phyloP scores from a whole-genome alignment of 2,797 vertebrate genomes.

The Esox masquinongy region DNA sequence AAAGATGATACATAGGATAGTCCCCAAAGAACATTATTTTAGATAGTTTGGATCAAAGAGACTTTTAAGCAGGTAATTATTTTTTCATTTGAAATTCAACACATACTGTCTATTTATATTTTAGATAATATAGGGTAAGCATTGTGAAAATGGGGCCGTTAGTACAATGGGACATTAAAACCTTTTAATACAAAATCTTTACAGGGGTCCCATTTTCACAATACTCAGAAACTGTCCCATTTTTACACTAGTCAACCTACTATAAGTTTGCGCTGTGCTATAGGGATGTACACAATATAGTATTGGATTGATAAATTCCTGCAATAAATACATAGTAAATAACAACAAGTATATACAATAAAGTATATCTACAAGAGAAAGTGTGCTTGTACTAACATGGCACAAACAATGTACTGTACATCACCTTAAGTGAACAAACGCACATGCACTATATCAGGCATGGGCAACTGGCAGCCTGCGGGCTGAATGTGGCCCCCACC shows the following conservation, averaged over 20 bases:
- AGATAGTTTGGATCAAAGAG: background rate
- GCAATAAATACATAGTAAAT: background rate
- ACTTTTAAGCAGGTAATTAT: background rate
- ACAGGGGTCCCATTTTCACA: too few species aligned
- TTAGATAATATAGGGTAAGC: background rate
- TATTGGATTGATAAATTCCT: background rate
- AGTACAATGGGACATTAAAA: too few species aligned
- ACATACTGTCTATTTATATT: background rate
- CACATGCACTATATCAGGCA: too few species aligned
- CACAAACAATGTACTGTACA: conserved; percentile 1
- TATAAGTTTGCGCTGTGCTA: background rate
- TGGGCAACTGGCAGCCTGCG: too few species aligned
- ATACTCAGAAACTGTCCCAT: too few species aligned
- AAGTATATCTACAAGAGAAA: background rate
- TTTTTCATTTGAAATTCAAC: background rate
- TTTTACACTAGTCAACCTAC: background rate
- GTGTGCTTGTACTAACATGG: background rate
- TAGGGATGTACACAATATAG: background rate
- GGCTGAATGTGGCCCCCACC: too few species aligned
- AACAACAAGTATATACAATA: background rate
- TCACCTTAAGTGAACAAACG: background rate
- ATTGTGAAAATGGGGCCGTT: background rate
- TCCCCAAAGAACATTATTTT: background rate
- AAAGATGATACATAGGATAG: background rate
- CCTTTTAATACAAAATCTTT: too few species aligned